Conservation (phyloP, 2,888 invertebrate genomes). For the Drosophila robusta region DNA sequence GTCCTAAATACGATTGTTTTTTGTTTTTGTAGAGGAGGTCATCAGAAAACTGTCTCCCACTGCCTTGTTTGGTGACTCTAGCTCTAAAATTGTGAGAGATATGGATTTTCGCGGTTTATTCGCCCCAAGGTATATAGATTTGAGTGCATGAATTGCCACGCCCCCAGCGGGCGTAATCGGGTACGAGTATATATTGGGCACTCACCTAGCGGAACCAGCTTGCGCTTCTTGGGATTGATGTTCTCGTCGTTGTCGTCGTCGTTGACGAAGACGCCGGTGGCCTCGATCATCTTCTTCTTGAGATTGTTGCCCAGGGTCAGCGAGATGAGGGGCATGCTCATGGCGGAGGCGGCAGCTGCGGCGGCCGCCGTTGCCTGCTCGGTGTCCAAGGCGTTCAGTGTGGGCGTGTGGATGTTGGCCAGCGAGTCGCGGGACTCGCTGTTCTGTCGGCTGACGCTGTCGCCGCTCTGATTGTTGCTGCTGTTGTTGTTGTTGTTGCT, state of each 20-base stretch:
- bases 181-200: too few species aligned
- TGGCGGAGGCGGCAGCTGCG: conserved; percentile 45
- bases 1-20: too few species aligned
- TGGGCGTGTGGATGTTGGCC: conserved; percentile 65
- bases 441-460: conserved; percentile 69
- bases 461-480: conserved; percentile 13
- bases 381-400: conserved; percentile 48
- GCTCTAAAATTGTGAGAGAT: too few species aligned
- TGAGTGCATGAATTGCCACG: too few species aligned
- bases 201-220: conserved; percentile 91
- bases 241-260: conserved; percentile 90
- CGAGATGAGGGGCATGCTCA: conserved; percentile 84
- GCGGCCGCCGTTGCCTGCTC: conserved; percentile 35
- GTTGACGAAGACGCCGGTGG: conserved; percentile 93
- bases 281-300: conserved; percentile 90
- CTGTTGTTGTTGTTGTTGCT: conserved; percentile 33
- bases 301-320: conserved; percentile 84
- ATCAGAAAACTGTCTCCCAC: too few species aligned
- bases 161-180: too few species aligned
- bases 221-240: conserved; percentile 88
- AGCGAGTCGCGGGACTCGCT: conserved; percentile 83
- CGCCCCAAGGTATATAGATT: too few species aligned
- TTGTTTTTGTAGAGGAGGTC: too few species aligned
- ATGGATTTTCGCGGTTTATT: too few species aligned
- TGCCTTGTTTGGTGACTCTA: too few species aligned